A percentile compares a stretch with the other conserved stretches of the same genome.
phyloP scores from a whole-genome alignment of 2,113 vertebrate species.

The Ictidomys tridecemlineatus region DNA sequence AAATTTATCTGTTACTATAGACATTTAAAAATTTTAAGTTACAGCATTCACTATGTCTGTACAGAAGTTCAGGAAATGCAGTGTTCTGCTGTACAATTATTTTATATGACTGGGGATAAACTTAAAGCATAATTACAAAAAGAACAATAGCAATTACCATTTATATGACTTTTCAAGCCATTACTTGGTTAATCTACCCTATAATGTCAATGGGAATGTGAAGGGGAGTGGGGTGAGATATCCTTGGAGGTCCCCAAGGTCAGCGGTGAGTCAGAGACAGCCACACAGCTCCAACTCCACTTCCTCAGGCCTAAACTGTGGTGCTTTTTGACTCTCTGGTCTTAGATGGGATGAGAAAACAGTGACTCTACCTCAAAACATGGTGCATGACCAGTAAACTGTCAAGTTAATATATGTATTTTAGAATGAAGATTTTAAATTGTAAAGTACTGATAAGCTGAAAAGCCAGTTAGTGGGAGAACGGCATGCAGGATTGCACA shows the following conservation, averaged over 20 bases:
- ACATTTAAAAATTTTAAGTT: not conserved
- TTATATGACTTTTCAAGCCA: not conserved
- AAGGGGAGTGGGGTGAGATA: not conserved
- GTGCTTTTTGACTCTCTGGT: not conserved
- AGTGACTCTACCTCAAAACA: conserved; percentile 38
- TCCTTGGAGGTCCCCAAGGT: conserved; percentile 11
- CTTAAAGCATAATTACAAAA: conserved; percentile 10
- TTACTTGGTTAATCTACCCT: not conserved
- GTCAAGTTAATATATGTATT: conserved; percentile 17
- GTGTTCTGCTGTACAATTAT: not conserved
- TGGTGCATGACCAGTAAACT: not conserved
- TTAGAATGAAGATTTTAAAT: conserved; percentile 1
- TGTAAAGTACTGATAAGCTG: conserved; percentile 31
- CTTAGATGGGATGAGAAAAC: conserved; percentile 26
- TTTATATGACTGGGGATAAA: not conserved
- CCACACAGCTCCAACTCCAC: not conserved
- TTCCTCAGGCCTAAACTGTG: not conserved
- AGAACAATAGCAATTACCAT: not conserved
- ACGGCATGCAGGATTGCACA: not conserved
- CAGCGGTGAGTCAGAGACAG: not conserved
- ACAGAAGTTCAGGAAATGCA: not conserved
- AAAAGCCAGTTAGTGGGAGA: conserved; percentile 23
- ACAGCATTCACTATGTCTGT: not conserved
- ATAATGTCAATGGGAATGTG: not conserved
- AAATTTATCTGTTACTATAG: not conserved